phyloP scores from a whole-genome alignment of 2,797 vertebrate genomes.

The Hirundo rustica region DNA sequence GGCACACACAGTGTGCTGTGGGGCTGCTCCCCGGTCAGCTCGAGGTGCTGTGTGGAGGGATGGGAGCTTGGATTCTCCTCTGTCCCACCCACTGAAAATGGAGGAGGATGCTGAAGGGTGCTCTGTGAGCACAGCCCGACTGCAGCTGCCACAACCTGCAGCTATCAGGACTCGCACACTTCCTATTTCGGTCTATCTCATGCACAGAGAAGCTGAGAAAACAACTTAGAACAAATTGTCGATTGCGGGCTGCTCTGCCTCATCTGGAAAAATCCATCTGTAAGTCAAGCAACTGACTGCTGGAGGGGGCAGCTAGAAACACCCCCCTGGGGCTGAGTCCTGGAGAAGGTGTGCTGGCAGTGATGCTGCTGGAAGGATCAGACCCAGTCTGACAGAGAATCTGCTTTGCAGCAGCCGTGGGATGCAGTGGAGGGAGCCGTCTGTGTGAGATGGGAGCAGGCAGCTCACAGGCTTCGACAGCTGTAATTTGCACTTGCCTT shows the following conservation, averaged over 20 bases:
- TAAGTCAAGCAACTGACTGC: not conserved
- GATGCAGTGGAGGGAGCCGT: not conserved
- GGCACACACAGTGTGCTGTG: not conserved
- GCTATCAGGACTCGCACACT: fast-evolving
- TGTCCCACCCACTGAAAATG: not conserved
- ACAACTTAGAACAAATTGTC: not conserved
- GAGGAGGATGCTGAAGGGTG: not conserved
- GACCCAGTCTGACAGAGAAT: not conserved
- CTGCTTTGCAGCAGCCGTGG: not conserved
- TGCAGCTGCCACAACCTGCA: not conserved
- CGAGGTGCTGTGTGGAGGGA: not conserved
- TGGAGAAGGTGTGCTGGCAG: not conserved
- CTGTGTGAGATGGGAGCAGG: not conserved
- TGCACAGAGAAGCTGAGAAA: not conserved
- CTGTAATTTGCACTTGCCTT: not conserved
- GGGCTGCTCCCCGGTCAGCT: not conserved
- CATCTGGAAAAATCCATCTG: not conserved
- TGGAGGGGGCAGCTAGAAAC: not conserved
- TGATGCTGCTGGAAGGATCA: not conserved
- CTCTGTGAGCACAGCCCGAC: fast-evolving
- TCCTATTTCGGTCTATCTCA: not conserved
- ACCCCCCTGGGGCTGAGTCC: not conserved
- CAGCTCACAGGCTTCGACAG: not conserved
- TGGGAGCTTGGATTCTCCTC: not conserved
- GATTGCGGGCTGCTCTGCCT: not conserved